Conservation (phyloP, 2,113 vertebrate genomes). For the Pica pica region DNA sequence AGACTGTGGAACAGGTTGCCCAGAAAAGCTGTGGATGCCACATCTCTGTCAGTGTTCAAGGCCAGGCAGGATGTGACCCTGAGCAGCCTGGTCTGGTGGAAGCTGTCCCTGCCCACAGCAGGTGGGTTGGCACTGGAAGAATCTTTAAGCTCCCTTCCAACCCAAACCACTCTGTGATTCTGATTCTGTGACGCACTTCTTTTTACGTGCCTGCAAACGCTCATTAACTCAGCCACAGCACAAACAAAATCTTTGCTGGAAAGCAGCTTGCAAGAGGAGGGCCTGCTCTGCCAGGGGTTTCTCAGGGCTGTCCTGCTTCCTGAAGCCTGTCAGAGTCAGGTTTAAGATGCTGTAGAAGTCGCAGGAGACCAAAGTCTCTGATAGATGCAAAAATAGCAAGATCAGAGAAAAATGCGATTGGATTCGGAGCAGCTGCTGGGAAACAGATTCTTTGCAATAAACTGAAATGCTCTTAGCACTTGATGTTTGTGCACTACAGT, state of each 20-base stretch:
- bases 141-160: background rate
- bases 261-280: background rate
- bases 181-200: background rate
- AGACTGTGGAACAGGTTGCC: background rate
- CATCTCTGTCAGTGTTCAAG: background rate
- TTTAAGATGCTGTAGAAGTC: background rate
- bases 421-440: constrained; percentile 30
- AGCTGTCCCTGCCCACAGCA: background rate
- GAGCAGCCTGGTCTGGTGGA: background rate
- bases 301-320: background rate
- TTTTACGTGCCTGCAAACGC: rapidly evolving
- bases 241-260: background rate
- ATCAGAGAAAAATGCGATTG: constrained; percentile 21
- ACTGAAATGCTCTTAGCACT: constrained; percentile 1
- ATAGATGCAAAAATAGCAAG: constrained; percentile 21
- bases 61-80: background rate
- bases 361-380: constrained; percentile 18
- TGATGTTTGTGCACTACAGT: background rate
- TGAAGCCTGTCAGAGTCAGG: background rate
- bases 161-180: background rate
- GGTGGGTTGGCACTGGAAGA: background rate
- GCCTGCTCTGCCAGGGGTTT: background rate
- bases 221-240: background rate
- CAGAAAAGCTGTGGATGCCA: background rate
- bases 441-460: background rate